Evolutionary conservation across 2,113 vertebrate genomes (phyloP).

Genomic region (Chamaetylas fuelleborni): DNA sequence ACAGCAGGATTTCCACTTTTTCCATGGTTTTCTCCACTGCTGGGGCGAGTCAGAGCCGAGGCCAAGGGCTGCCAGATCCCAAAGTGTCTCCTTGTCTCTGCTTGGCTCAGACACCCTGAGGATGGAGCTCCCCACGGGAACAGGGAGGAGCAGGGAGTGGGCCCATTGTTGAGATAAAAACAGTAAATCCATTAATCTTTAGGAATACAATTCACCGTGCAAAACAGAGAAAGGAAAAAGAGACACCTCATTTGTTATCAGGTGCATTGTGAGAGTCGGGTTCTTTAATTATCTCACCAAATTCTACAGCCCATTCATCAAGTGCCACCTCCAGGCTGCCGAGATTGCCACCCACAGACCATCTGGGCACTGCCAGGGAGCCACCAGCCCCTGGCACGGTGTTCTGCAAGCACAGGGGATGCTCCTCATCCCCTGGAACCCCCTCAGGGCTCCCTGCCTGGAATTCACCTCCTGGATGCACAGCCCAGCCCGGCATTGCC

Average conservation of each 20-base stretch:
- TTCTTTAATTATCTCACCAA: constrained; percentile 77
- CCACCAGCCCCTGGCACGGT: rapidly evolving
- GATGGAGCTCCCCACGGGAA: neutral
- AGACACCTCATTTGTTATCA: constrained; percentile 76
- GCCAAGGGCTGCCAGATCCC: neutral
- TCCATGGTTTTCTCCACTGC: neutral
- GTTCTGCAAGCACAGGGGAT: neutral
- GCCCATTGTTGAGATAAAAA: constrained; percentile 51
- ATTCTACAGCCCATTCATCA: constrained; percentile 73
- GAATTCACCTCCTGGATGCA: neutral
- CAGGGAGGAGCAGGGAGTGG: neutral
- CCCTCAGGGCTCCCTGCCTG: neutral
- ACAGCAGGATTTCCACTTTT: neutral
- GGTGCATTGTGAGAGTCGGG: constrained; percentile 65
- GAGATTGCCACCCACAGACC: constrained; percentile 66
- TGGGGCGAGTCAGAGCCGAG: rapidly evolving
- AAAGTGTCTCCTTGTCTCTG: neutral
- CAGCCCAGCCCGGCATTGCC: neutral
- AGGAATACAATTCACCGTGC: constrained; percentile 38
- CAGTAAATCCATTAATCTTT: constrained; percentile 72
- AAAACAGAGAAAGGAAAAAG: constrained; percentile 38
- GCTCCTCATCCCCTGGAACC: neutral
- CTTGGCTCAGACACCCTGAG: neutral
- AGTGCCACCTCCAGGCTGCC: constrained; percentile 47
- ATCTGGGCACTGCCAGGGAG: neutral